Conservation (phyloP, 1,140 invertebrate genomes). For the Sweltsa coloradensis region DNA sequence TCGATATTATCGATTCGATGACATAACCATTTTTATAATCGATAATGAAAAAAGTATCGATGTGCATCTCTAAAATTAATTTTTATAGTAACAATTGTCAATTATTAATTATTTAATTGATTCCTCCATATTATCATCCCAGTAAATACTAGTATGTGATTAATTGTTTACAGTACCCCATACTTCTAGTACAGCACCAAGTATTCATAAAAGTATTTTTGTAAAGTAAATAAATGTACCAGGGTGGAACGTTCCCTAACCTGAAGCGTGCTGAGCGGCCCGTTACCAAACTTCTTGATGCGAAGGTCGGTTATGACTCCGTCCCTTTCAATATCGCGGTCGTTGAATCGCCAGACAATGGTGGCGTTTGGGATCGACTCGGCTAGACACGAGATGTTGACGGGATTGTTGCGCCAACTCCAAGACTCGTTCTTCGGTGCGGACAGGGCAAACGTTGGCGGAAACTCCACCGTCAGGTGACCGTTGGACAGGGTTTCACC, state of each 20-base stretch:
- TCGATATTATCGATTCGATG: no score
- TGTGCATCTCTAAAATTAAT: no score
- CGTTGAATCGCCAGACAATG: conserved; percentile 60
- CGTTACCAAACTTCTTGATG: conserved; percentile 47
- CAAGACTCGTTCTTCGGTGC: conserved; percentile 56
- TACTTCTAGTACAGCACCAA: no score
- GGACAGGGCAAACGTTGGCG: conserved; percentile 54
- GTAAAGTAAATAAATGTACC: no score
- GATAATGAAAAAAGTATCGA: no score
- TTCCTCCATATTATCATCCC: no score
- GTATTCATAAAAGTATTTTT: no score
- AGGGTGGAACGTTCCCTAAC: conserved; percentile 16
- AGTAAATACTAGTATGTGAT: no score
- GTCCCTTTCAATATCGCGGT: conserved; percentile 23
- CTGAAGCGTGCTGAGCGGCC: conserved; percentile 53
- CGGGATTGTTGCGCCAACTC: conserved; percentile 66
- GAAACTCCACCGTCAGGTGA: conserved; percentile 73
- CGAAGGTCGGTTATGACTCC: conserved; percentile 33
- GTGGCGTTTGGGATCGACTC: conserved; percentile 86
- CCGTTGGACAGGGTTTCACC: conserved; percentile 59
- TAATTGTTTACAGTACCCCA: no score
- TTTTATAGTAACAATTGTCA: no score
- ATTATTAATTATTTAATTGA: no score
- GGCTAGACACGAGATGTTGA: conserved; percentile 79
- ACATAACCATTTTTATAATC: no score